Evolutionary conservation across 1,140 invertebrate genomes (phyloP).

Genomic region (Megalonaias nervosa): DNA sequence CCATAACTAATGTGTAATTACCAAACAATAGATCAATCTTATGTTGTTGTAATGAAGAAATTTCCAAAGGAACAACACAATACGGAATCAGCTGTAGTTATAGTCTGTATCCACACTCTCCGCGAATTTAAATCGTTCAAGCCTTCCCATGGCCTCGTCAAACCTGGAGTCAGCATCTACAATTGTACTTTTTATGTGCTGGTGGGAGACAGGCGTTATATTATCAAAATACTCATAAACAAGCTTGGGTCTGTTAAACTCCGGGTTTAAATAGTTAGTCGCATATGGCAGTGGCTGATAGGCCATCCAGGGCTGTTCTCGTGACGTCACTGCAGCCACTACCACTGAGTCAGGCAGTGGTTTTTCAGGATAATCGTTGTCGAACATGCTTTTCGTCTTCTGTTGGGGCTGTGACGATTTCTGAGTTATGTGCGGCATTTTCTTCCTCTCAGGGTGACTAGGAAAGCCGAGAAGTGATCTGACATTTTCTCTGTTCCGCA

Average conservation of each 20-base stretch:
- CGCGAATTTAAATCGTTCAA: constrained; percentile 22
- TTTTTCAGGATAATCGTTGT: constrained; percentile 14
- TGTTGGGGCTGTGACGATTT: constrained; percentile 11
- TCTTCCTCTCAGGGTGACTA: constrained; percentile 8
- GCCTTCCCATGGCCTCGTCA: constrained; percentile 53
- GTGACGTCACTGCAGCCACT: constrained; percentile 3
- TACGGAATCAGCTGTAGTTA: no score
- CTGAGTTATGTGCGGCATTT: background rate
- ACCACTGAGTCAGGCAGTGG: constrained; percentile 12
- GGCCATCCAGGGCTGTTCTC: constrained; percentile 42
- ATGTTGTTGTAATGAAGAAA: no score
- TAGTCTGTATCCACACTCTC: no score
- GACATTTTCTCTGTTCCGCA: constrained; percentile 56
- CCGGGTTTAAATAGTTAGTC: constrained; percentile 54
- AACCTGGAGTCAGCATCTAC: constrained; percentile 49
- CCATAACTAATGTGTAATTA: no score
- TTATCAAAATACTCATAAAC: constrained; percentile 37
- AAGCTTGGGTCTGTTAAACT: constrained; percentile 55
- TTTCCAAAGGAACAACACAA: no score
- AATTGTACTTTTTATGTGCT: constrained; percentile 35
- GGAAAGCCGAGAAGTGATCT: constrained; percentile 40
- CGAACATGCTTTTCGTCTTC: constrained; percentile 11
- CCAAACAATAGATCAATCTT: no score
- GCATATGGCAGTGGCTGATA: constrained; percentile 55
- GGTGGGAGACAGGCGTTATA: constrained; percentile 10